phyloP scores from a whole-genome alignment of 2,113 vertebrate genomes.

The Polyodon spathula region DNA sequence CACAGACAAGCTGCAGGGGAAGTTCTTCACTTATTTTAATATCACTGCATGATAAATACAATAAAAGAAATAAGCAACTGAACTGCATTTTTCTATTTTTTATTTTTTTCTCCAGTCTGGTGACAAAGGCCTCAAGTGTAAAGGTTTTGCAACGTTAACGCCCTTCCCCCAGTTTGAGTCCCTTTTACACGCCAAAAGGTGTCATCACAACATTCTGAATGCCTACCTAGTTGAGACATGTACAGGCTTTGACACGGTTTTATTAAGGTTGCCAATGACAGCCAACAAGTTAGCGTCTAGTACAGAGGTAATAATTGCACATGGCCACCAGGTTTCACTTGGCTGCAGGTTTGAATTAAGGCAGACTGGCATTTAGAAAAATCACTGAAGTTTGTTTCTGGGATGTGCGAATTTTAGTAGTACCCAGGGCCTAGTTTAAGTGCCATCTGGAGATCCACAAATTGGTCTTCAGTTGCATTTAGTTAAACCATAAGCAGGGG shows the following conservation, averaged over 20 bases:
- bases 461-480: constrained; percentile 21
- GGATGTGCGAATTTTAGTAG: constrained; percentile 27
- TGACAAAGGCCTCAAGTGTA: constrained; percentile 85
- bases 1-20: background rate
- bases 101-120: constrained; percentile 68
- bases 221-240: constrained; percentile 51
- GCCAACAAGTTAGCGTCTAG: constrained; percentile 54
- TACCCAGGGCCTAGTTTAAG: constrained; percentile 37
- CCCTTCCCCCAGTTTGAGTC: constrained; percentile 51
- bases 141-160: constrained; percentile 58
- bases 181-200: constrained; percentile 50
- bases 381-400: constrained; percentile 42
- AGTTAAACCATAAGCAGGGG: constrained; percentile 25
- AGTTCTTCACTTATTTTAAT: constrained; percentile 43
- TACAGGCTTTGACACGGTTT: constrained; percentile 62
- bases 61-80: constrained; percentile 61
- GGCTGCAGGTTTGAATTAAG: constrained; percentile 33
- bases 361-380: constrained; percentile 44
- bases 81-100: constrained; percentile 61
- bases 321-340: constrained; percentile 55
- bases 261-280: constrained; percentile 46
- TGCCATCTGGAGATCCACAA: constrained; percentile 34
- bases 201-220: constrained; percentile 47
- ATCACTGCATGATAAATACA: constrained; percentile 43
- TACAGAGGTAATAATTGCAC: constrained; percentile 60